Evolutionary conservation across 2,797 vertebrate species (phyloP), one percentile per base, ranked within the genome.

Genomic region (Megalops cyprinoides): DNA sequence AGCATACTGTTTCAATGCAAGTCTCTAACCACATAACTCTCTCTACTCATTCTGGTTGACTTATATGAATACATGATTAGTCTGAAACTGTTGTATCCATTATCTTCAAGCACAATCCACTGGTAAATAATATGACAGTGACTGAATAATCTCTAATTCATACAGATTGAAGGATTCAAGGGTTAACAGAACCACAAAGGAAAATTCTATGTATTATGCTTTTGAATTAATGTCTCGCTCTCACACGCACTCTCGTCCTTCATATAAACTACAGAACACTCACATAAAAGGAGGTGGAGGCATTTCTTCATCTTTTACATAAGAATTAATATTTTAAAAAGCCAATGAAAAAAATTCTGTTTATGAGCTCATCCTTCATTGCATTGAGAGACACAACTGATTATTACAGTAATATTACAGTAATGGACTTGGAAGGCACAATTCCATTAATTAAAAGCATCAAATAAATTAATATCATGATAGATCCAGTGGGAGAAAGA

Each of bases 321-420:
- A 42, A 7, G 37, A 14, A 6, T 44, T 44, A 42, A 9, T 39
- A 39, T 44, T 42, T 23, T 42, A 71, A 42, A 14, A 4, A 34
- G 18, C 51, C 51, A 53, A 53, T 53, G 51, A 8, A 14, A 53
- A 53, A 53, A 14, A 37, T 34, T 20, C 5, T n/a, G n/a, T 58
- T 58, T n/a, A 25, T 58, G 37, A 65, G 37, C 34, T 78, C 44
- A 60, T 44, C 14, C 31, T 25, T 49, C 12, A 44, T 78, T 25
- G 23, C 20, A 62, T 46, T 58, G 9, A 71, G 85, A 79, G 76
- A 12, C 69, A 79, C 79, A 87, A 82, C 34, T 71, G 9, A 9
- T 46, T 37, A 31, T 34, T 0, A 34, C 23, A 55, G 3, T 34
- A 34, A 49, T 23, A 56, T 39, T 67, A 55, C 71, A 74, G 51